These are phyloP conservation scores for Dryobotodes eremita DNA, from an alignment of 2,888 invertebrate species.

Conservation along the genomic window DNA sequence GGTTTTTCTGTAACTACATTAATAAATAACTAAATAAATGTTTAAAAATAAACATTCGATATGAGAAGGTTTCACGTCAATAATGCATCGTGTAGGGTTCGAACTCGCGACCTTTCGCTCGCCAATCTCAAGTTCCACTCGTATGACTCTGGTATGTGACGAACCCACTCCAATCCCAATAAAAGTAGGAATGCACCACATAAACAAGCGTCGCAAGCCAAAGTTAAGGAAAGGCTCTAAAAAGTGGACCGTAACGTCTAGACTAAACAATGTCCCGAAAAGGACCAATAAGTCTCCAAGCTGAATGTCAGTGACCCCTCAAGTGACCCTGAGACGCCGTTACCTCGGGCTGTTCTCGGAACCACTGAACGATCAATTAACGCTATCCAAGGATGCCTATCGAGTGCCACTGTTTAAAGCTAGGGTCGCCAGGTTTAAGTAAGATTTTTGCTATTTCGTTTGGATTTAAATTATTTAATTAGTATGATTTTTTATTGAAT, in stretches of 20 bases:
- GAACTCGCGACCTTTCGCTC: neutral
- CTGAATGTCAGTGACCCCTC: conserved; percentile 48
- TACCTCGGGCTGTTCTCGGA: conserved; percentile 35
- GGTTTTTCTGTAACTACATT: no score
- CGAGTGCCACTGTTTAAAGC: conserved; percentile 30
- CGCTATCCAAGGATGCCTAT: conserved; percentile 53
- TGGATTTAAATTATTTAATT: neutral
- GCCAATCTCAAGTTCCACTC: neutral
- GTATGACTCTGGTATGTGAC: neutral
- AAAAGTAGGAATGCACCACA: neutral
- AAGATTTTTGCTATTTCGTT: neutral
- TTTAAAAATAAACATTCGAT: neutral
- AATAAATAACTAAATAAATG: neutral
- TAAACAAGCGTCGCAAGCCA: neutral
- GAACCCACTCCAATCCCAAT: neutral
- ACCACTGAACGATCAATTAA: conserved; percentile 57
- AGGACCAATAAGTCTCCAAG: conserved; percentile 3
- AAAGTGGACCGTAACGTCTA: conserved; percentile 44
- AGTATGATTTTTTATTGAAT: neutral
- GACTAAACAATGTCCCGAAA: conserved; percentile 45
- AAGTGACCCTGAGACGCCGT: conserved; percentile 41
- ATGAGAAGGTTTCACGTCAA: neutral
- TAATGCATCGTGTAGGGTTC: neutral
- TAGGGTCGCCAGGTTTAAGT: conserved; percentile 19
- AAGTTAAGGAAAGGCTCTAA: conserved; percentile 12